Percentiles rank a stretch among this genome's conserved stretches.
These are phyloP conservation scores for Drosophila biarmipes DNA, from an alignment of 1,140 invertebrate genomes.

Conservation along the genomic window DNA sequence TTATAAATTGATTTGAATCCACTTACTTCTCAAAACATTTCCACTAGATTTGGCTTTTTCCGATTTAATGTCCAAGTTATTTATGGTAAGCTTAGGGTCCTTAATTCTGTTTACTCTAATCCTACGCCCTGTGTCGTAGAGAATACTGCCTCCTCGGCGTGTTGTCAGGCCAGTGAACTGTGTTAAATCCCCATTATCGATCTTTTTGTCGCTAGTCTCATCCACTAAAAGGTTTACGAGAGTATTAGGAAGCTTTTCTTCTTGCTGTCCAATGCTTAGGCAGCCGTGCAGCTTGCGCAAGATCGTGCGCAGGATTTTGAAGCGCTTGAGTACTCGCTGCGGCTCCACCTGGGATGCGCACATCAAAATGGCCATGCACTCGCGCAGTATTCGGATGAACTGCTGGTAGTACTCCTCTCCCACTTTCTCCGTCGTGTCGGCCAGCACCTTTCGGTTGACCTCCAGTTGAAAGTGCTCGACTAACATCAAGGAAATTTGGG, in stretches of 20 bases:
- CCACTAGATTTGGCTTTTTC: conserved; percentile 8
- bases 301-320: conserved; percentile 73
- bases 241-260: neutral
- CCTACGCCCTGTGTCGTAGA: conserved; percentile 56
- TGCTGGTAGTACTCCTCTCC: conserved; percentile 62
- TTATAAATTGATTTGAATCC: neutral
- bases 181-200: conserved; percentile 12
- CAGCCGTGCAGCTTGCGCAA: conserved; percentile 61
- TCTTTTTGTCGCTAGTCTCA: neutral
- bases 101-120: conserved; percentile 2
- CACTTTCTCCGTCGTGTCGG: conserved; percentile 8
- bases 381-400: conserved; percentile 61
- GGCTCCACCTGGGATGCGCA: conserved; percentile 72
- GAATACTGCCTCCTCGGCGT: conserved; percentile 53
- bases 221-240: conserved; percentile 1
- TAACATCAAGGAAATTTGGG: conserved; percentile 62
- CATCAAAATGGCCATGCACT: conserved; percentile 75
- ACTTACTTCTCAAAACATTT: conserved; percentile 69
- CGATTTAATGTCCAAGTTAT: neutral
- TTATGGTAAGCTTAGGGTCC: neutral
- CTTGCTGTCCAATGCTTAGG: conserved; percentile 9
- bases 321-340: conserved; percentile 72
- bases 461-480: conserved; percentile 71
- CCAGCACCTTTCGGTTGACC: conserved; percentile 53
- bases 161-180: conserved; percentile 43